Evolutionary conservation across 2,888 invertebrate genomes (phyloP), one percentile per base, ranked within the genome.

Genomic region (Heliconius charithonia): DNA sequence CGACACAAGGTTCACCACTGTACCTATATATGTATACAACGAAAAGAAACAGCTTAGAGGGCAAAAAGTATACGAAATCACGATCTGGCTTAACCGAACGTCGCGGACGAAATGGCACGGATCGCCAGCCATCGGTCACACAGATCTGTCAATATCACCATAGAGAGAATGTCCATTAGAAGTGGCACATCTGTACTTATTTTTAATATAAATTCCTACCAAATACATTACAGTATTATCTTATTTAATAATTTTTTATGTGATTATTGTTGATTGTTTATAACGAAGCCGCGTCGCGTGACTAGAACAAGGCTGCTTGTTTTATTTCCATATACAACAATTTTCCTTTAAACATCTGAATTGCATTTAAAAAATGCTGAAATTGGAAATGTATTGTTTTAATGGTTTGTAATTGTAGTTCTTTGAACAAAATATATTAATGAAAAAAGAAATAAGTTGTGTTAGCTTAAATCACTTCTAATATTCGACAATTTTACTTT

Each of bases 101-200:
- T 79, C 81, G 88, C 88, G 82, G 80, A 83, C 87, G 80, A 87
- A 91, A 90, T 91, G 87, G 85, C 87, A 87, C 88, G 88, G 89
- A 90, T 90, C 87, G 89, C 86, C 88, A 89, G 86, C 87, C 86
- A 86, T 86, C 86, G 85, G 79, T 80, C 81, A 81, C 78, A 81
- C 71, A 80, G 78, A 80, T 81, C 83, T 80, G 80, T 82, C 83
- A 82, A 82, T 83, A 82, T 70, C 29, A 25, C 41, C 74, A 63
- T 27, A 74, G 74, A 74, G 22, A 63, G 45, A 29, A 12, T 6
- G 9, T 63, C 0, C 29, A 41, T 74, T 74, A 74, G 74, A 74
- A 65, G 63, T 74, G 74, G 63, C 45, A 74, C 41, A 65, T 13
- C 4, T 59, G 51, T 59, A 10, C 37, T 41, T 27, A 32, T 29